Evolutionary conservation across 2,888 invertebrate genomes (phyloP), one percentile per base, ranked within the genome.

Genomic region (Nineta flava): DNA sequence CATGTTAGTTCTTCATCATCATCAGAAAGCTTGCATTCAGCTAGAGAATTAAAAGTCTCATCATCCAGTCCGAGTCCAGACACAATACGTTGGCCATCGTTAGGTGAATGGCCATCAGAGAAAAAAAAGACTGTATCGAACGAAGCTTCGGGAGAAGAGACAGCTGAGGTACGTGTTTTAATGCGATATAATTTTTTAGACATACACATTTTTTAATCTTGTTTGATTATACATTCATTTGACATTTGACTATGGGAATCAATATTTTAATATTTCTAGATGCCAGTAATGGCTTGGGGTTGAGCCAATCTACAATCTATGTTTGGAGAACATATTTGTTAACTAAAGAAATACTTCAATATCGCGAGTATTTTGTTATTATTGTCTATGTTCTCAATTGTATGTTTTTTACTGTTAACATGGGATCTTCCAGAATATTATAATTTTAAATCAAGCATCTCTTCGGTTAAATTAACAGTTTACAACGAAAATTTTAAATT

Each of bases 1-100:
- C 67, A 71, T 17, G 65, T 74, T 42, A 75, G 72, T 54, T 75
- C 76, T 46, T 76, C 76, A 6, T 77, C 76, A 2, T 77, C 76
- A 43, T 74, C 76, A 2, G 77, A 78, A 56, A 77, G 77, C 59
- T 61, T 77, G 34, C 69, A 67, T 50, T 74, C 76, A 12, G 65
- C 70, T 16, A 63, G 63, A 31, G 58, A 64, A 40, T 52, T 56
- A 21, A 62, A 66, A 2, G 55, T 55, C 15, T 40, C 51, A 6
- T 67, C 68, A 15, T 64, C 66, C 5, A 68, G 66, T 54, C 66
- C 66, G n/a, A 68, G 67, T 57, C 65, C 66, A 4, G 70, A 69
- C 47, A 66, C 66, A 2, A 64, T 67, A 19, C 54, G 63, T 50
- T 66, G 65, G 65, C 63, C 67, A 16, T 60, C 58, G 46, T 61